Evolutionary conservation across 2,113 vertebrate genomes (phyloP).

Genomic region (Rhodinocichla rosea): DNA sequence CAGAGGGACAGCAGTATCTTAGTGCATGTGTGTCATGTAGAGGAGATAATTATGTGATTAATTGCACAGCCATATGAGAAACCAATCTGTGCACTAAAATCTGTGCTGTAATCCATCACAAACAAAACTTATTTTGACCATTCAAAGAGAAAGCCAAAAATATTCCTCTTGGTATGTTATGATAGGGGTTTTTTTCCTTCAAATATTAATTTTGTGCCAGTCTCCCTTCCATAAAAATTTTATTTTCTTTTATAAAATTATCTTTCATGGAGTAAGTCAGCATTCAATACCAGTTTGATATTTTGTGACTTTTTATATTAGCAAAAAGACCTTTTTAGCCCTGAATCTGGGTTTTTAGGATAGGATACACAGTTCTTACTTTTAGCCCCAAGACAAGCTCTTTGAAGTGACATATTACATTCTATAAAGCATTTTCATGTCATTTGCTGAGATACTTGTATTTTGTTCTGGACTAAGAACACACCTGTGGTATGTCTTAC

Average conservation of each 20-base stretch:
- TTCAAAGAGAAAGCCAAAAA: not conserved
- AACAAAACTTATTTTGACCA: not conserved
- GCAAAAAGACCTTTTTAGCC: not conserved
- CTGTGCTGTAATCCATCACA: not conserved
- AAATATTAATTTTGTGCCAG: not conserved
- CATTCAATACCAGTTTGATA: not conserved
- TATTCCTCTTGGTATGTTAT: not conserved
- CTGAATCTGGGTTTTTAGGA: not conserved
- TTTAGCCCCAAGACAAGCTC: not conserved
- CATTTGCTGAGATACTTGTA: not conserved
- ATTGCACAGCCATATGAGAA: not conserved
- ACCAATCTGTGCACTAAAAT: not conserved
- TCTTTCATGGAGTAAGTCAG: not conserved
- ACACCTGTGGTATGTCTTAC: not conserved
- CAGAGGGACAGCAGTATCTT: not conserved
- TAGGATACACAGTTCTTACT: not conserved
- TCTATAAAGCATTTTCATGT: not conserved
- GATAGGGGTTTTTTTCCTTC: rapidly evolving
- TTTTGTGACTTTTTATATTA: not conserved
- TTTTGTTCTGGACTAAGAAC: not conserved
- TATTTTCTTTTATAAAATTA: not conserved
- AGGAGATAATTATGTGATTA: not conserved
- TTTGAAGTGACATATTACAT: not conserved
- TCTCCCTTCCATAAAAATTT: not conserved
- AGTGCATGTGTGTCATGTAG: not conserved